phyloP scores from a whole-genome alignment of 2,888 invertebrate species.

The Selenia dentaria region DNA sequence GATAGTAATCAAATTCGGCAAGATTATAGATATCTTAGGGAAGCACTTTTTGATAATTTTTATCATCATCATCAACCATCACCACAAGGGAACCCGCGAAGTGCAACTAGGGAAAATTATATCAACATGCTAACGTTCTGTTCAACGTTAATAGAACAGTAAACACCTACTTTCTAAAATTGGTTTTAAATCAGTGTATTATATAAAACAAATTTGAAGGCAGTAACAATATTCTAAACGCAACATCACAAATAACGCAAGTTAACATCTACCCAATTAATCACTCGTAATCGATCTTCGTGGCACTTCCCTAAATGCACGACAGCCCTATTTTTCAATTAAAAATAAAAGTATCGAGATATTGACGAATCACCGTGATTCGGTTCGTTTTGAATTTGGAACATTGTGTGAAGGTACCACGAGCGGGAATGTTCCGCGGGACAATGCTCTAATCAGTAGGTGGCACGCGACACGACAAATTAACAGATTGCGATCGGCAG shows the following conservation, averaged over 20 bases:
- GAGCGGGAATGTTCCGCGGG: slow-evolving; percentile 44
- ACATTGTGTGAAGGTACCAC: slow-evolving; percentile 9
- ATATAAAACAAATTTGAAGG: too few species aligned
- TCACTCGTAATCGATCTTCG: slow-evolving; percentile 54
- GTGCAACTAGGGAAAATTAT: too few species aligned
- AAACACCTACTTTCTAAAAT: too few species aligned
- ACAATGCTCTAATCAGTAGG: slow-evolving; percentile 63
- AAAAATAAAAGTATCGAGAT: slow-evolving; percentile 67
- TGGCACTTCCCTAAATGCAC: slow-evolving; percentile 50
- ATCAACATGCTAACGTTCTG: too few species aligned
- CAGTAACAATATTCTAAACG: too few species aligned
- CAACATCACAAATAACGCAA: slow-evolving; percentile 30
- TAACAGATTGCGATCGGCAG: slow-evolving; percentile 65
- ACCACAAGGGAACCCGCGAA: too few species aligned
- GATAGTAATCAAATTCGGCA: too few species aligned
- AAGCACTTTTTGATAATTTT: too few species aligned
- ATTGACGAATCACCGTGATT: slow-evolving; percentile 71
- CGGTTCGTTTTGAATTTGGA: slow-evolving; percentile 10
- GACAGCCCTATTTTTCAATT: slow-evolving; percentile 55
- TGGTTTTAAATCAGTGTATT: too few species aligned
- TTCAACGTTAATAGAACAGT: too few species aligned
- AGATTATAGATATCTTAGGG: too few species aligned
- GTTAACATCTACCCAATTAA: slow-evolving; percentile 51
- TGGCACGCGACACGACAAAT: slow-evolving; percentile 66
- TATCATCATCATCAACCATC: too few species aligned